Percentiles rank a stretch among this genome's conserved stretches.
phyloP scores from a whole-genome alignment of 1,140 invertebrate genomes.

The Elysia chlorotica region DNA sequence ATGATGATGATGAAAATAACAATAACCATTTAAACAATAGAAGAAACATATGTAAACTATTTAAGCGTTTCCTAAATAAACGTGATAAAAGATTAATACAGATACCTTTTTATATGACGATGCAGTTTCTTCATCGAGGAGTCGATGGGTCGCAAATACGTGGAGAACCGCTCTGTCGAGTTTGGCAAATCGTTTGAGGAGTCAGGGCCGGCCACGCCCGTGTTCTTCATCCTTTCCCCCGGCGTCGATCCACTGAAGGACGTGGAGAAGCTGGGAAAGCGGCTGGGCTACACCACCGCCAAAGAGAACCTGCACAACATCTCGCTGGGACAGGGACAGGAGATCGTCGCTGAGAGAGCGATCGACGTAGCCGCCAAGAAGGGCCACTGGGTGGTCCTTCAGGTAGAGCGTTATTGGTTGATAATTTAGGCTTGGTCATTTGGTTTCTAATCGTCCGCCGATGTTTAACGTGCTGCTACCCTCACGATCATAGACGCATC shows the following conservation, averaged over 20 bases:
- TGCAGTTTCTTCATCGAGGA: conserved; percentile 92
- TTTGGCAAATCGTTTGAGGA: conserved; percentile 94
- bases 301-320: conserved; percentile 92
- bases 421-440: too few relatives aligned
- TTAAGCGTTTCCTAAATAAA: too few relatives aligned
- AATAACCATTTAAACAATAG: too few relatives aligned
- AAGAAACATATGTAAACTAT: too few relatives aligned
- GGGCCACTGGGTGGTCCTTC: conserved; percentile 95
- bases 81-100: too few relatives aligned
- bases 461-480: too few relatives aligned
- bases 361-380: conserved; percentile 83
- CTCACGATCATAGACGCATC: too few relatives aligned
- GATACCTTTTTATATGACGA: too few relatives aligned
- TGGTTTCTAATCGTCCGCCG: too few relatives aligned
- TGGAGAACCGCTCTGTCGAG: conserved; percentile 85
- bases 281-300: conserved; percentile 81
- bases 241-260: conserved; percentile 96
- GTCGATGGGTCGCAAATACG: conserved; percentile 87
- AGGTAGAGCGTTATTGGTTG: too few relatives aligned
- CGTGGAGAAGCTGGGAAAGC: conserved; percentile 86
- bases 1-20: too few relatives aligned
- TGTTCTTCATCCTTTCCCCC: conserved; percentile 95
- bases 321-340: conserved; percentile 96
- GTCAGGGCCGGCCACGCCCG: conserved; percentile 87
- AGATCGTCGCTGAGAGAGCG: conserved; percentile 88